These are phyloP conservation scores for Mnemiopsis leidyi DNA, from an alignment of 37 sponge, comb jelly and placozoan genomes.

Conservation along the genomic window DNA sequence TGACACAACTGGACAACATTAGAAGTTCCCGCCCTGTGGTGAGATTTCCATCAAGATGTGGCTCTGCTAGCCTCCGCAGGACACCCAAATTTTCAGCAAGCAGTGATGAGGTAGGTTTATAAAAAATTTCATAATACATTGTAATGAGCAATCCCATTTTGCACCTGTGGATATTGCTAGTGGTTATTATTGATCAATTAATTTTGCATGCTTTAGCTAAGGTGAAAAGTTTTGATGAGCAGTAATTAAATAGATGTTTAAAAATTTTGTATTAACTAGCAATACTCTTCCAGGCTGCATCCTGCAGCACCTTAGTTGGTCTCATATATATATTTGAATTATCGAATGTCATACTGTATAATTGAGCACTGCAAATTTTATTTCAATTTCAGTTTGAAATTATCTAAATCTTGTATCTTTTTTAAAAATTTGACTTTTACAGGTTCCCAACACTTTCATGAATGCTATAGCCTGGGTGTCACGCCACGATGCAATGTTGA, in stretches of 20 bases:
- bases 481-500: background rate
- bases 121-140: too few species aligned
- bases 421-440: background rate
- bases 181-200: too few species aligned
- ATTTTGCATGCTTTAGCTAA: too few species aligned
- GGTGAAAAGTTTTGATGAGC: too few species aligned
- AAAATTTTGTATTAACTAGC: too few species aligned
- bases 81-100: background rate
- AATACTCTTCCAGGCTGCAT: too few species aligned
- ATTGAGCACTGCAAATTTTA: background rate
- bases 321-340: too few species aligned
- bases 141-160: too few species aligned
- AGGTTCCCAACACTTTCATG: background rate
- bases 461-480: background rate
- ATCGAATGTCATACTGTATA: too few species aligned
- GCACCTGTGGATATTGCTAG: too few species aligned
- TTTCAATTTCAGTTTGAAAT: background rate
- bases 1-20: slow-evolving; percentile 21
- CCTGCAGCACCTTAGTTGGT: too few species aligned
- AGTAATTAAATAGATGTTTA: too few species aligned
- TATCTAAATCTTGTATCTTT: background rate
- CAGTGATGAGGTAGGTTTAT: background rate
- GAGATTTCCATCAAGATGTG: slow-evolving; percentile 10
- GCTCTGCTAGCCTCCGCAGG: background rate
- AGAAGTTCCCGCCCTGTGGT: background rate